Base-by-base conservation (phyloP, 1,140 invertebrate species). In the Cryptotermes secundus region DNA sequence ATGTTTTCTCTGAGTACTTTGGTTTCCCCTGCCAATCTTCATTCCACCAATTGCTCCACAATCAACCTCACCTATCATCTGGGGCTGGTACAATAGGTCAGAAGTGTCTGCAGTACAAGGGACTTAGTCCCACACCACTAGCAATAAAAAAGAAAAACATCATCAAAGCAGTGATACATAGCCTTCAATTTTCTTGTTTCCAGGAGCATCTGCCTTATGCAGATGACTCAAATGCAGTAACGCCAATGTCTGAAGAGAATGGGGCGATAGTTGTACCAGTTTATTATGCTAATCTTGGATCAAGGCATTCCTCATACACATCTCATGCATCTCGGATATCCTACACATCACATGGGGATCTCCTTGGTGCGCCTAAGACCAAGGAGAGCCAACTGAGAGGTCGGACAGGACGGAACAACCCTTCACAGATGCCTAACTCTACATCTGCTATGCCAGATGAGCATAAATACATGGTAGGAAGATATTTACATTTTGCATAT, bases 241-340 rank as follows among this genome's bases (percentile, higher is more conserved):
- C 98, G 80, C 98, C 98, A 24, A 98, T 98, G 96, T 98, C 97
- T 83, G 98, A 99, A 91, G 97, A 99, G 90, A 98, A 98, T 89
- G 97, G 97, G 86, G 96, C 96, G 86, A 97, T 98, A 89, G 96
- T 98, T 87, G 95, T 98, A 86, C 96, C 97, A 14, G 94, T 96
- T 87, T 97, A 97, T 89, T 96, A 96, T 89, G 92, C 95, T 85
- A 96, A 94, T 90, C 92, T 96, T 89, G 95, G 94, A 92, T 97
- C 96, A 83, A 93, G 97, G 86, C 96, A 98, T 90, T 97, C 96
- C 83, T 98, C 96, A 84, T 98, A 98, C 90, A 98, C 97, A 83
- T 98, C 97, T 80, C 97, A 98, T 89, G 96, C 96, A 79, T 97
- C 96, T 42, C 92, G 96, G 86, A 92, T 97, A 86, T 98, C 97